phyloP scores from a whole-genome alignment of 2,113 vertebrate species.

The Chaetorhynchus papuensis region DNA sequence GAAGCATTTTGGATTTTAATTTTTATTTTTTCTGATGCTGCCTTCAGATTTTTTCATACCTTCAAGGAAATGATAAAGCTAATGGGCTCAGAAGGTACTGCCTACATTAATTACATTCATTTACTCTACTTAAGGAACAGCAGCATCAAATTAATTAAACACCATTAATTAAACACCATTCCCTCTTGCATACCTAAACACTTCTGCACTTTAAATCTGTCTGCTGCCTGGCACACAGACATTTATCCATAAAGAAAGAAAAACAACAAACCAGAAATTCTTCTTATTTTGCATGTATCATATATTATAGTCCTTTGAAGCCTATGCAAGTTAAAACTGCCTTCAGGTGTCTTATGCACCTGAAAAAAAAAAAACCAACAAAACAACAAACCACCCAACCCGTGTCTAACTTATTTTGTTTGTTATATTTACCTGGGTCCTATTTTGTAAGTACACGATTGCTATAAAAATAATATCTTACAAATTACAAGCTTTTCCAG shows the following conservation, averaged over 20 bases:
- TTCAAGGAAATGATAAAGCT: conserved; percentile 21
- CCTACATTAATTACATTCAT: background rate
- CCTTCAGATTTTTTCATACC: background rate
- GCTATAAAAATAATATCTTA: background rate
- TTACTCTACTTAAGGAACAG: background rate
- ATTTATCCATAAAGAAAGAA: background rate
- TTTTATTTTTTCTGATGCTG: background rate
- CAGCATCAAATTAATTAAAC: conserved; percentile 31
- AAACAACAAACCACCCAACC: background rate
- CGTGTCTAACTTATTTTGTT: background rate
- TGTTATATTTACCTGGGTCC: background rate
- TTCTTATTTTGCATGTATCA: conserved; percentile 22
- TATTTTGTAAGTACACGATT: background rate
- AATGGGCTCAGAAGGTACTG: background rate
- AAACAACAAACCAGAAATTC: conserved; percentile 14
- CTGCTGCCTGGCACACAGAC: background rate
- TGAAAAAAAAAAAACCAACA: background rate
- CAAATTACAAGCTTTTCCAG: background rate
- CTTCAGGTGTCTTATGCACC: background rate
- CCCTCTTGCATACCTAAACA: background rate
- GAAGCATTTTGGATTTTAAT: background rate
- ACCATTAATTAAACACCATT: background rate
- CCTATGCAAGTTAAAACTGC: background rate
- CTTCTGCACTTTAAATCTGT: background rate
- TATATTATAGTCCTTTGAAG: conserved; percentile 24